Base-by-base conservation (phyloP, 30 jellyfish, hydroid and myxozoan species). In the Aurelia coerulea region DNA sequence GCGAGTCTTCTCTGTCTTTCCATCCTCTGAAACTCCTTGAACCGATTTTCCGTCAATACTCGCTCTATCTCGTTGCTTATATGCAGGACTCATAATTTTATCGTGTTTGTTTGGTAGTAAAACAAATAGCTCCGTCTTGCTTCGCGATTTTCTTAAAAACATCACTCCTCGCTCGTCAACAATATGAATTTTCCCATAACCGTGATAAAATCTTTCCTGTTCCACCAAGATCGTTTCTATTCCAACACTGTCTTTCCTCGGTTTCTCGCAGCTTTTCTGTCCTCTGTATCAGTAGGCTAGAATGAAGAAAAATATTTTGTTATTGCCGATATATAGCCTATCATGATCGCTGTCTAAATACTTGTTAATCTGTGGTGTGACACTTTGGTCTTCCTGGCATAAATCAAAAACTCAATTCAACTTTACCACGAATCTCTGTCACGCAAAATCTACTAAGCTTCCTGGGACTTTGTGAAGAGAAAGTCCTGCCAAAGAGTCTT, bases 51-150 rank as follows among this genome's bases (percentile, higher is more conserved):
- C 78, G 23, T 10, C 59, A 31, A 10, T 29, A n/a, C 16, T 17
- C 41, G 52, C 63, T 34, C 33, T 49, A 0, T 42, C 33, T 17
- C 19, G 42, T 42, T 23, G 49, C 2, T 41, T 19, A 12, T 59
- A 34, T 60, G 78, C 41, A 5, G 78, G 62, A 39, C 59, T 78
- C 78, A 78, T 78, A 6, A 62, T 33, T 23, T 78, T 42, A 5
- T 78, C 18, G 9, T 79, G 88, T 78, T 78, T 78, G 52, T 78
- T 60, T 0, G 88, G 88, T 69, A 78, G 66, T 64, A 78, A 15
- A 2, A 78, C 88, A 34, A 58, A 78, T 41, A 58, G 16, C 37
- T 78, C 88, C 14, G 88, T 78, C 63, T 17, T 78, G 23, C 88
- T 78, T 60, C 41, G 62, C 1, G 88, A 78, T 31, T 78, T 78